Evolutionary conservation across 2,888 invertebrate species (phyloP).

Genomic region (Tetragonisca angustula): DNA sequence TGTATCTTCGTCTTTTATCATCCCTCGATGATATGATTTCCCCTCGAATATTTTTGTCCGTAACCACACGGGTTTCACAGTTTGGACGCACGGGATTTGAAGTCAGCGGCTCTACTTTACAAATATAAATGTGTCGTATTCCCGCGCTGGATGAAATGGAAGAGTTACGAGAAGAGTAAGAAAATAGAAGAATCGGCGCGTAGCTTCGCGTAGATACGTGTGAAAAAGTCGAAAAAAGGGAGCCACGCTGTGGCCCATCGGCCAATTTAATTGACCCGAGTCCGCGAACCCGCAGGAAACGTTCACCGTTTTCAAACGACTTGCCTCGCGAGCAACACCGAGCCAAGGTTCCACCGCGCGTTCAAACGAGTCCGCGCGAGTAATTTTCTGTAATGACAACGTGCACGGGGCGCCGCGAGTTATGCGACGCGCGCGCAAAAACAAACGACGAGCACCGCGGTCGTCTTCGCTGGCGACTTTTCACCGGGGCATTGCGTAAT

Average conservation of each 20-base stretch:
- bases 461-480: slow-evolving; percentile 48
- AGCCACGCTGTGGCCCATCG: slow-evolving; percentile 13
- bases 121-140: no score
- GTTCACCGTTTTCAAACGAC: slow-evolving; percentile 18
- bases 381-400: slow-evolving; percentile 46
- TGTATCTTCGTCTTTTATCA: no score
- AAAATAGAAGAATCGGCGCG: no score
- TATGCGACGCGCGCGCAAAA: slow-evolving; percentile 26
- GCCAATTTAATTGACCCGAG: slow-evolving; percentile 14
- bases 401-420: slow-evolving; percentile 17
- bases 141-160: no score
- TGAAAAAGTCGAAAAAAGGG: neutral
- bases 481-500: slow-evolving; percentile 58
- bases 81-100: no score
- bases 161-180: no score
- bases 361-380: slow-evolving; percentile 32
- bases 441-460: slow-evolving; percentile 25
- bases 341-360: slow-evolving; percentile 20
- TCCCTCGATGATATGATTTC: no score
- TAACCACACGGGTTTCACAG: no score
- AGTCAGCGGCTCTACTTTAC: no score
- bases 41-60: no score
- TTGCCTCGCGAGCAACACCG: neutral
- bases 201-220: neutral
- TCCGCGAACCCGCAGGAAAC: neutral